phyloP scores from a whole-genome alignment of 2,888 invertebrate genomes.

The Schrankia costaestrigalis region DNA sequence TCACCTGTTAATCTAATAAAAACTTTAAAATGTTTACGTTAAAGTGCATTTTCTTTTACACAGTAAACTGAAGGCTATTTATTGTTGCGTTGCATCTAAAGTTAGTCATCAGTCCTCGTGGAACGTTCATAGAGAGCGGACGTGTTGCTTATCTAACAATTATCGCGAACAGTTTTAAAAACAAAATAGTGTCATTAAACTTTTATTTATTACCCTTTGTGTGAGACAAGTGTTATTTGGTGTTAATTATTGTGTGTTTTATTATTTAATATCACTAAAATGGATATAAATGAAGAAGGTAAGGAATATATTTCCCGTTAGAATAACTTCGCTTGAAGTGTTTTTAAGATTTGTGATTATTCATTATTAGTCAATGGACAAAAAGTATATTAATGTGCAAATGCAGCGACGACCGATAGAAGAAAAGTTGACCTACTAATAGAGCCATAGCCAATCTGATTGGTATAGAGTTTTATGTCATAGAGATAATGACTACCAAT shows the following conservation, averaged over 20 bases:
- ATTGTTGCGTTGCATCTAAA: slow-evolving; percentile 44
- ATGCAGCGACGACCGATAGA: too few species aligned
- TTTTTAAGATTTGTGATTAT: too few species aligned
- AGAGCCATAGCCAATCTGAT: too few species aligned
- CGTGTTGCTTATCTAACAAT: slow-evolving; percentile 33
- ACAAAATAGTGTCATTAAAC: slow-evolving; percentile 50
- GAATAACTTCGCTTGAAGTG: too few species aligned
- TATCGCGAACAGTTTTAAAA: slow-evolving; percentile 25
- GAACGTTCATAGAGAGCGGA: slow-evolving; percentile 35
- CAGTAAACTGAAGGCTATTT: slow-evolving; percentile 36
- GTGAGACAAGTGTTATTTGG: slow-evolving; percentile 41
- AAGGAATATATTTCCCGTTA: too few species aligned
- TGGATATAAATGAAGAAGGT: too few species aligned
- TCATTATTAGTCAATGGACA: too few species aligned
- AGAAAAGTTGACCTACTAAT: too few species aligned
- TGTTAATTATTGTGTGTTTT: slow-evolving; percentile 25
- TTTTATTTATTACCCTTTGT: slow-evolving; percentile 41
- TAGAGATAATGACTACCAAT: too few species aligned
- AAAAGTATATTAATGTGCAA: too few species aligned
- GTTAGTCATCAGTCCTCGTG: slow-evolving; percentile 57
- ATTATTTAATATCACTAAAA: too few species aligned
- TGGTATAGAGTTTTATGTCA: too few species aligned
- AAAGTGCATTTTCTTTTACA: slow-evolving; percentile 43
- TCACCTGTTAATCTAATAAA: slow-evolving; percentile 6
- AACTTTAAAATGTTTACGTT: slow-evolving; percentile 24